Evolutionary conservation across 2,797 vertebrate species (phyloP).

Genomic region (Pangasius larnaudii): DNA sequence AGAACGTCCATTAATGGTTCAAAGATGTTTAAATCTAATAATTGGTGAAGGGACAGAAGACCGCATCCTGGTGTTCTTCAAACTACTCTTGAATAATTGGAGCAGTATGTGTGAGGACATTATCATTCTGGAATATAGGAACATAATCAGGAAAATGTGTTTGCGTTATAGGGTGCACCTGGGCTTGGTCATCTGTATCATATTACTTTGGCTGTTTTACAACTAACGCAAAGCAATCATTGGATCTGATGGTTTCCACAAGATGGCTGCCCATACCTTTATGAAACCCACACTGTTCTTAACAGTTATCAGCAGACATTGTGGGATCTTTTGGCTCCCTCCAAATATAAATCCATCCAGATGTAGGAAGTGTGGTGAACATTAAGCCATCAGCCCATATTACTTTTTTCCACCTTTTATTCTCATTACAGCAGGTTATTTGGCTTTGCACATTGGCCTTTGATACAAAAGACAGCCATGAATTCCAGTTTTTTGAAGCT

Average conservation of each 20-base stretch:
- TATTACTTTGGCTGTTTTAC: background rate
- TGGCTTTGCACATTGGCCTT: background rate
- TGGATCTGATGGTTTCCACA: background rate
- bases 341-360: slow-evolving; percentile 13
- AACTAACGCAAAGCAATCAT: background rate
- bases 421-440: background rate
- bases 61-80: background rate
- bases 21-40: background rate
- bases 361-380: slow-evolving; percentile 2
- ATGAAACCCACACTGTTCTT: background rate
- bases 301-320: background rate
- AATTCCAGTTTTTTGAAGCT: background rate
- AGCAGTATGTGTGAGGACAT: background rate
- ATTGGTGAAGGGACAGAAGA: background rate
- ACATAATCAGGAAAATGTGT: slow-evolving; percentile 8
- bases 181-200: background rate
- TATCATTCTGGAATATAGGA: background rate
- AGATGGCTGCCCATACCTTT: background rate
- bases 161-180: background rate
- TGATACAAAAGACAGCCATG: background rate
- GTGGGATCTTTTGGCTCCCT: background rate
- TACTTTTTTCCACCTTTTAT: background rate
- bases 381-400: background rate
- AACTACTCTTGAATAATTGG: background rate
- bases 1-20: background rate